phyloP scores from a whole-genome alignment of 2,888 invertebrate genomes.

The Trilocha varians region DNA sequence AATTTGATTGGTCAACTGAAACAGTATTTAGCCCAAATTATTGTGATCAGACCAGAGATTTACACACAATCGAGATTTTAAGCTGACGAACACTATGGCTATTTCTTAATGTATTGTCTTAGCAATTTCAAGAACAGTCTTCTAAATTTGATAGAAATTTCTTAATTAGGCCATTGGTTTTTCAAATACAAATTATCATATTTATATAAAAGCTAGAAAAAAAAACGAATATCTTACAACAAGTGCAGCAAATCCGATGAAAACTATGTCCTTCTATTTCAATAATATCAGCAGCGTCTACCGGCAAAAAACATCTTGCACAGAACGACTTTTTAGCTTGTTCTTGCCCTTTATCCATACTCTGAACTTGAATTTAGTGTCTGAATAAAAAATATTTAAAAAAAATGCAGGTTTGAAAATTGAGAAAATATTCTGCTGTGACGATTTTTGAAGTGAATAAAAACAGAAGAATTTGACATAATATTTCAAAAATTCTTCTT shows the following conservation, averaged over 20 bases:
- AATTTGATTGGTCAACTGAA: no score
- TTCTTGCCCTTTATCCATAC: conserved; percentile 45
- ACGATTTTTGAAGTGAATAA: neutral
- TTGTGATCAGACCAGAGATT: no score
- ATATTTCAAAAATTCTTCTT: no score
- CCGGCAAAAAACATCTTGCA: conserved; percentile 53
- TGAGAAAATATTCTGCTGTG: neutral
- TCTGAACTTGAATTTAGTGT: conserved; percentile 27
- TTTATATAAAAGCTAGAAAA: no score
- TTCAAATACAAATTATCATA: no score
- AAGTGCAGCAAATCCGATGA: conserved; percentile 53
- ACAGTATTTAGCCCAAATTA: no score
- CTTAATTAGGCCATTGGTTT: no score
- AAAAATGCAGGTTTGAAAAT: neutral
- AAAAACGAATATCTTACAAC: conserved; percentile 45
- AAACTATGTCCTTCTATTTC: conserved; percentile 57
- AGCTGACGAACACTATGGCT: no score
- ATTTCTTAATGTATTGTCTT: no score
- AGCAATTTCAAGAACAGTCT: no score
- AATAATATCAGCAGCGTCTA: conserved; percentile 46
- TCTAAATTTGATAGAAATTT: no score
- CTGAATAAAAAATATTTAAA: neutral
- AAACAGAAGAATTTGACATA: conserved; percentile 6
- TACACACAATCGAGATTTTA: no score
- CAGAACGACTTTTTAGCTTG: conserved; percentile 55